Evolutionary conservation across 2,888 invertebrate species (phyloP).

Genomic region (Hecatera dysodea): DNA sequence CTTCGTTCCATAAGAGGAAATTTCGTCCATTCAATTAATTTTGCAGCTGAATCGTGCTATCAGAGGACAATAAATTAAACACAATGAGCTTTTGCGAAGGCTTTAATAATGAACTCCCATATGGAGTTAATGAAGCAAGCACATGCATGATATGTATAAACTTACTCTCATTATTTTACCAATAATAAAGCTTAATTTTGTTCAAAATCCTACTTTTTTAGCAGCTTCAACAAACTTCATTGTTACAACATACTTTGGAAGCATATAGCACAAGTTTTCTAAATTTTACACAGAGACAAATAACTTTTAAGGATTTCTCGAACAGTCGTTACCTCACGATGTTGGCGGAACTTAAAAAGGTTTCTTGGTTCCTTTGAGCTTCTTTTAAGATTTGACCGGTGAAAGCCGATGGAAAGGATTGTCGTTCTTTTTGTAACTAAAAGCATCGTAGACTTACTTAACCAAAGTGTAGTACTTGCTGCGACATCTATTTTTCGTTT

Average conservation of each 20-base stretch:
- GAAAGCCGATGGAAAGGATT: not conserved
- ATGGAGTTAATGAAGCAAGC: not conserved
- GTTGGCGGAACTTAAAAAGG: not conserved
- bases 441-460: not conserved
- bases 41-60: not conserved
- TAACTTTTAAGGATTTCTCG: not conserved
- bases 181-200: not conserved
- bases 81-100: not conserved
- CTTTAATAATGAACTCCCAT: slow-evolving; percentile 1
- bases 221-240: not conserved
- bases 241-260: not conserved
- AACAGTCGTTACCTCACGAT: not conserved
- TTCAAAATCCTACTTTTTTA: not conserved
- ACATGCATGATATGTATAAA: too few species aligned
- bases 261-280: not conserved
- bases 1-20: not conserved
- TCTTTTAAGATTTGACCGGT: not conserved
- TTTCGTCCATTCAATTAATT: not conserved
- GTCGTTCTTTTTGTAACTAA: not conserved
- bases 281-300: slow-evolving; percentile 34
- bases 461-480: not conserved
- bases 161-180: slow-evolving; percentile 13
- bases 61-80: slow-evolving; percentile 5
- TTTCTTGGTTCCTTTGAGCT: not conserved
- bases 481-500: too few species aligned